A percentile compares a stretch with the other conserved stretches of the same genome.
These are phyloP conservation scores for Eulemur macaco DNA, from an alignment of 2,113 vertebrate genomes.

Conservation along the genomic window DNA sequence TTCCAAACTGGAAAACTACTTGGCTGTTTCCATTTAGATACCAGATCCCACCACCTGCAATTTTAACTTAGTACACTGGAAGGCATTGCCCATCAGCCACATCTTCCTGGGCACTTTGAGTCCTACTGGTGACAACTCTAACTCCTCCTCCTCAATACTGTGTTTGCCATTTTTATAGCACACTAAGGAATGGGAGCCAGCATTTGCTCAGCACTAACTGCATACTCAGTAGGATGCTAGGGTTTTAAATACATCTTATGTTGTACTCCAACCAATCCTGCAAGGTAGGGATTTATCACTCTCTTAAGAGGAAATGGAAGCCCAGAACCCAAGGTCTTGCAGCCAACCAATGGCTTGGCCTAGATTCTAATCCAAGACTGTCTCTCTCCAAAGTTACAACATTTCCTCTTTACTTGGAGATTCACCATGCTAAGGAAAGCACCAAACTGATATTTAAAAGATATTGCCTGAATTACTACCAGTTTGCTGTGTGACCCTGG, in stretches of 20 bases:
- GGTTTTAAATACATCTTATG: neutral
- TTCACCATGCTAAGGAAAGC: neutral
- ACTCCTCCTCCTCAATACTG: neutral
- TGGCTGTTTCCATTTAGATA: slow-evolving; percentile 46
- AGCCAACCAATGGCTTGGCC: neutral
- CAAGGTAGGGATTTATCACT: neutral
- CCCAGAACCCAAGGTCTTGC: neutral
- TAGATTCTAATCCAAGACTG: neutral
- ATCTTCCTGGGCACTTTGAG: neutral
- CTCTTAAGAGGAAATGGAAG: neutral
- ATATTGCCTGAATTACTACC: neutral
- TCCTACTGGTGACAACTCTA: neutral
- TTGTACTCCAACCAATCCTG: neutral
- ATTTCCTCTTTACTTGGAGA: neutral
- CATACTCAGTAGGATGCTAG: neutral
- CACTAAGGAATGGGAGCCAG: neutral
- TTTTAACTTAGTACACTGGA: neutral
- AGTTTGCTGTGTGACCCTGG: neutral
- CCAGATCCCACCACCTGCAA: slow-evolving; percentile 8
- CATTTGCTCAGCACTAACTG: neutral
- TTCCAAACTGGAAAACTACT: slow-evolving; percentile 64
- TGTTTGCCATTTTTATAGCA: neutral
- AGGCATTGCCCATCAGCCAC: neutral
- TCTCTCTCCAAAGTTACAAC: neutral
- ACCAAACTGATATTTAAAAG: neutral